A percentile compares a stretch with the other conserved stretches of the same genome.
phyloP scores from a whole-genome alignment of 2,888 invertebrate genomes.

The Bombylius major region DNA sequence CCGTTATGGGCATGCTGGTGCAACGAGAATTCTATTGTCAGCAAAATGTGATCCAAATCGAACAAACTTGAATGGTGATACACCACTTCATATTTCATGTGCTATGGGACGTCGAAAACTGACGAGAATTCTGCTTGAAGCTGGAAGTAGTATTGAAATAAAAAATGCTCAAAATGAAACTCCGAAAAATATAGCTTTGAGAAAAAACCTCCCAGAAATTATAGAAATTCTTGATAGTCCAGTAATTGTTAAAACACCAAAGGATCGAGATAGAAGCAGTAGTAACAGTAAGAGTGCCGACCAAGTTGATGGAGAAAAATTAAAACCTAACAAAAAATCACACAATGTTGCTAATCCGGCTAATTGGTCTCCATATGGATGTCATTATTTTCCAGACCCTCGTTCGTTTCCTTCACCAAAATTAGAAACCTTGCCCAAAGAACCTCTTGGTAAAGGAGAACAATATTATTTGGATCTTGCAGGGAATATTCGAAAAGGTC shows the following conservation, averaged over 20 bases:
- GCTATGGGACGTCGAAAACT: slow-evolving; percentile 89
- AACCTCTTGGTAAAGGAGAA: slow-evolving; percentile 75
- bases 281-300: slow-evolving; percentile 10
- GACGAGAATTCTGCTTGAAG: slow-evolving; percentile 78
- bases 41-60: slow-evolving; percentile 76
- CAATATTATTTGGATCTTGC: slow-evolving; percentile 91
- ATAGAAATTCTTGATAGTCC: slow-evolving; percentile 57
- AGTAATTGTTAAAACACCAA: slow-evolving; percentile 29
- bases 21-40: slow-evolving; percentile 84
- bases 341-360: slow-evolving; percentile 33
- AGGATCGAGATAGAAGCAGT: slow-evolving; percentile 22
- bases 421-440: slow-evolving; percentile 71
- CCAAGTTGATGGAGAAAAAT: slow-evolving; percentile 18
- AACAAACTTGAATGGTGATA: slow-evolving; percentile 93
- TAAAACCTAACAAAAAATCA: slow-evolving; percentile 42
- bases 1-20: slow-evolving; percentile 92
- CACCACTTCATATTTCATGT: slow-evolving; percentile 83
- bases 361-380: slow-evolving; percentile 82
- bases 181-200: slow-evolving; percentile 73
- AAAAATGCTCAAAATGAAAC: slow-evolving; percentile 58
- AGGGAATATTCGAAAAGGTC: slow-evolving; percentile 89
- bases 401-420: slow-evolving; percentile 76
- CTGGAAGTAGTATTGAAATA: slow-evolving; percentile 58
- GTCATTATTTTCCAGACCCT: slow-evolving; percentile 79
- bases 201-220: slow-evolving; percentile 79